Evolutionary conservation across 2,113 vertebrate genomes (phyloP).

Genomic region (Zonotrichia leucophrys): DNA sequence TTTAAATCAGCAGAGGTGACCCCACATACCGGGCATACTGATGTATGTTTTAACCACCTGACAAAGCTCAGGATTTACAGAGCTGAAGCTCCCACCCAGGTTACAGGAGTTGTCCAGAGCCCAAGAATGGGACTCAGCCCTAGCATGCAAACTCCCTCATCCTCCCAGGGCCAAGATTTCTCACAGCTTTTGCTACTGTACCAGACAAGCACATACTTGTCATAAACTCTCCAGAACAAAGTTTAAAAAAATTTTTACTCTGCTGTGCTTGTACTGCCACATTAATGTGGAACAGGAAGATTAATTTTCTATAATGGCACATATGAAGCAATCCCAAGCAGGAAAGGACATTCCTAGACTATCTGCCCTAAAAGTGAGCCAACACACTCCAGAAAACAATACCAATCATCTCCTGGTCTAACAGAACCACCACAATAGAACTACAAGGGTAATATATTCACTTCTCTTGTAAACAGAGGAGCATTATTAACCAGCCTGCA

Average conservation of each 20-base stretch:
- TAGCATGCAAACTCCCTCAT: not conserved
- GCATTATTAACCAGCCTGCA: not conserved
- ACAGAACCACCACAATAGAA: not conserved
- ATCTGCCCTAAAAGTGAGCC: not conserved
- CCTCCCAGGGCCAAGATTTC: not conserved
- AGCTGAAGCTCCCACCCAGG: not conserved
- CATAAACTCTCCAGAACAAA: not conserved
- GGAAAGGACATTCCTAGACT: not conserved
- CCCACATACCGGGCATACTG: not conserved
- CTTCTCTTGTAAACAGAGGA: not conserved
- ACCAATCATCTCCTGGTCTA: not conserved
- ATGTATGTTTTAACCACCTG: not conserved
- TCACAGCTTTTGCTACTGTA: not conserved
- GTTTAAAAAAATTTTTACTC: not conserved
- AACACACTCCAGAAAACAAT: not conserved
- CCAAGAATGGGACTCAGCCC: not conserved
- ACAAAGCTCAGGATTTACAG: not conserved
- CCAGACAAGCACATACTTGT: not conserved
- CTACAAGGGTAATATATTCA: not conserved
- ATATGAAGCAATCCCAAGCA: not conserved
- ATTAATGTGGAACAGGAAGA: not conserved
- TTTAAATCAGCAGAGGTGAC: not conserved
- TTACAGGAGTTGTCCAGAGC: rapidly evolving
- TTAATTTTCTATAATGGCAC: not conserved
- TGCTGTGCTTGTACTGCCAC: not conserved